Base-by-base conservation (phyloP, 1,140 invertebrate genomes). In the Oppia nitens region DNA sequence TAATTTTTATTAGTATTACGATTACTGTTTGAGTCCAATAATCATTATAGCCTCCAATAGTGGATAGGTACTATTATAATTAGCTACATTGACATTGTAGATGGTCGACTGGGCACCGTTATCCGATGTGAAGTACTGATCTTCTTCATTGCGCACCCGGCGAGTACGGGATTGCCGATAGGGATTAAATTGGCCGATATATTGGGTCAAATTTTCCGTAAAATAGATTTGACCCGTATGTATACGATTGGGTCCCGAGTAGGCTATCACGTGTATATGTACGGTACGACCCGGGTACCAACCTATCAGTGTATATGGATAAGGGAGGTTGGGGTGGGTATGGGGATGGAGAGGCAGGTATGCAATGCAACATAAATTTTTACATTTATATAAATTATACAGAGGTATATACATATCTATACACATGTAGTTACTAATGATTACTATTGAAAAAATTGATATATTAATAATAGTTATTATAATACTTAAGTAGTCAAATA, bases 171-270 rank as follows among this genome's bases (percentile, higher is more conserved):
- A 45, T 47, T 49, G 40, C 23, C 48, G 45, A 45, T 57, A 57
- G 14, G 56, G 56, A 2, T 2, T 24, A 2, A 57, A 27, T 9
- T 47, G 1, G 1, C 6, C 17, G 1, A 57, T 49, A 9, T 26
- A 11, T 17, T 50, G 11, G 28, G 21, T 57, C 17, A 57, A 2
- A 1, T 6, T 3, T 25, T 57, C 48, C 14, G 47, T 26, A 23
- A 57, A 57, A 45, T 57, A 57, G 11, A 57, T 6, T 45, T 57
- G 56, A 14, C 40, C n/a, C 4, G 48, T 47, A 24, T 57, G 56
- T 3, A 57, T 47, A 12, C 24, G 27, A 40, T 40, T 40, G 20
- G 9, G 47, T 1, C 56, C 56, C 20, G 47, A 24, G 32, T 49
- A 47, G 1, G 47, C 56, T 27, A n/a, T 48, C n/a, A 57, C 6